phyloP scores from a whole-genome alignment of 2,888 invertebrate species.

The Alloscopus bannaensis region DNA sequence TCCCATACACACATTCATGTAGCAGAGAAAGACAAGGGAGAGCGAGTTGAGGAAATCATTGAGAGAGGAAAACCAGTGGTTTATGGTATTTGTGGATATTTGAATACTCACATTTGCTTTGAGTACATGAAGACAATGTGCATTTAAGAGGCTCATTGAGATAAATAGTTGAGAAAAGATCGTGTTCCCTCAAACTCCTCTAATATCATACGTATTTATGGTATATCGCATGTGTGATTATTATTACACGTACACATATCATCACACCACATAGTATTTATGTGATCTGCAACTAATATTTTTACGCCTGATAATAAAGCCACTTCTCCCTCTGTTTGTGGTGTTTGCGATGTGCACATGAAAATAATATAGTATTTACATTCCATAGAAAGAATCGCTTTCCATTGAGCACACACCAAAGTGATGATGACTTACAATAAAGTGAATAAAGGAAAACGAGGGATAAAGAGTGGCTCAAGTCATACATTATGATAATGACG shows the following conservation, averaged over 20 bases:
- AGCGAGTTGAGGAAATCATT: neutral
- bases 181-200: conserved; percentile 19
- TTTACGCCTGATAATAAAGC: conserved; percentile 2
- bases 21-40: neutral
- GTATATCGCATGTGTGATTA: conserved; percentile 52
- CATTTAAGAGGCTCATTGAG: conserved; percentile 12
- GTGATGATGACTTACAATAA: neutral
- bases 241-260: conserved; percentile 27
- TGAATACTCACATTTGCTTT: too few species aligned
- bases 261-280: conserved; percentile 1
- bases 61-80: too few species aligned
- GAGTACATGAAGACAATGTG: too few species aligned
- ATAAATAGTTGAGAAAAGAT: conserved; percentile 6
- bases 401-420: neutral
- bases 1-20: too few species aligned
- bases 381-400: neutral
- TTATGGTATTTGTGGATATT: too few species aligned
- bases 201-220: conserved; percentile 17
- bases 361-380: neutral
- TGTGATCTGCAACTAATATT: neutral
- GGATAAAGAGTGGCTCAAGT: neutral
- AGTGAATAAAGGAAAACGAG: neutral
- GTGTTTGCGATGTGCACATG: neutral
- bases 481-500: neutral
- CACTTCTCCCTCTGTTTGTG: neutral